Conservation (phyloP, 2,888 invertebrate species). For the Holacanthella duospinosa region DNA sequence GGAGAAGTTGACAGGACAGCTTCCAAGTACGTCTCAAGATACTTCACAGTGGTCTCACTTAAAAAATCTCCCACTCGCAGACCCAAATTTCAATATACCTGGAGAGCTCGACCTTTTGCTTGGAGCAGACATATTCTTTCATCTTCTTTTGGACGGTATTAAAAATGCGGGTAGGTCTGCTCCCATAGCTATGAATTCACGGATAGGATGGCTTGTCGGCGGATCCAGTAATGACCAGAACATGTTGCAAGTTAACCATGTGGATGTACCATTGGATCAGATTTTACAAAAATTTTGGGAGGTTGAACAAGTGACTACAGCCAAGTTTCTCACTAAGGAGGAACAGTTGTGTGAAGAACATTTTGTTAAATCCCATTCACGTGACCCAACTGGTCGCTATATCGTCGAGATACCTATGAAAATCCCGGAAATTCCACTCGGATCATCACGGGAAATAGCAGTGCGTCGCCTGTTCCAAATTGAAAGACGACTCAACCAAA, state of each 20-base stretch:
- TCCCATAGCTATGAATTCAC: constrained; percentile 10
- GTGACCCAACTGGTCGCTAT: constrained; percentile 12
- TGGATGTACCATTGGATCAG: not conserved
- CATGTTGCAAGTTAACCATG: not conserved
- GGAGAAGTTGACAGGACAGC: not conserved
- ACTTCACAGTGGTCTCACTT: not conserved
- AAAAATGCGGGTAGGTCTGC: not conserved
- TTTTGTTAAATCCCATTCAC: constrained; percentile 1
- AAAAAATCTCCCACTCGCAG: not conserved
- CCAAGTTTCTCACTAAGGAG: constrained; percentile 5
- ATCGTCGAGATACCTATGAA: constrained; percentile 19
- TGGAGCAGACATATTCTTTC: not conserved
- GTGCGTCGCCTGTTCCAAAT: constrained; percentile 24
- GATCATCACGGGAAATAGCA: constrained; percentile 25
- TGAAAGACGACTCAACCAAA: constrained; percentile 26
- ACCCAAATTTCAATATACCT: not conserved
- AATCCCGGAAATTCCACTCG: constrained; percentile 13
- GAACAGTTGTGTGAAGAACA: constrained; percentile 19
- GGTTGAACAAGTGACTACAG: constrained; percentile 9
- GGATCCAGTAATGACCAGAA: not conserved
- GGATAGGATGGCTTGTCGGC: not conserved
- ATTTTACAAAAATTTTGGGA: constrained; percentile 17
- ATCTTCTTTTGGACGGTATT: not conserved
- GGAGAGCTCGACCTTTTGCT: not conserved
- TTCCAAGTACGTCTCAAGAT: not conserved